Percentiles rank a stretch among this genome's conserved stretches.
Conservation (phyloP, 1,140 invertebrate genomes). For the Patella vulgata region DNA sequence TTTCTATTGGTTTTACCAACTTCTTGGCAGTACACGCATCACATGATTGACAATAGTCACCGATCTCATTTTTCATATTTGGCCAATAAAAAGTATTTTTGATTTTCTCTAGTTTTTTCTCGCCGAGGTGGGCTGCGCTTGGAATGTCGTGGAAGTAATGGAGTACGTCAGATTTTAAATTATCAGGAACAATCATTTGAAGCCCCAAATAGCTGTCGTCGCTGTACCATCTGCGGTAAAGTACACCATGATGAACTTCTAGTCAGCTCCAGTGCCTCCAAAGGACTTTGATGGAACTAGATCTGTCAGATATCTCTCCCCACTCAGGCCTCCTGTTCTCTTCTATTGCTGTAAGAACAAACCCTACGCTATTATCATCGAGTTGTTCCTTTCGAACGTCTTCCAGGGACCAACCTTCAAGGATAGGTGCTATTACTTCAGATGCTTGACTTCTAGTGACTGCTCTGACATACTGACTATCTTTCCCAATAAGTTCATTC, state of each 20-base stretch:
- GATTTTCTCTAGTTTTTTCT: constrained; percentile 26
- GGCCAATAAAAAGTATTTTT: constrained; percentile 24
- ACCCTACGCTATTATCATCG: constrained; percentile 10
- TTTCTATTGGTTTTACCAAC: neutral
- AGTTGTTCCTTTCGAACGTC: constrained; percentile 9
- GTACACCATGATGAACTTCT: constrained; percentile 20
- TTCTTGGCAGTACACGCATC: constrained; percentile 19
- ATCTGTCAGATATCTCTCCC: constrained; percentile 12
- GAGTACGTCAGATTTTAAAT: constrained; percentile 17
- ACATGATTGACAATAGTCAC: constrained; percentile 6
- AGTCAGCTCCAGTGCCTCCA: constrained; percentile 34
- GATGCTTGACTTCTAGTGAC: neutral
- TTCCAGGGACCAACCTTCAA: neutral
- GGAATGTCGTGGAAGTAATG: constrained; percentile 20
- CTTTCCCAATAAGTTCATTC: constrained; percentile 26
- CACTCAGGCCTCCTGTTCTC: constrained; percentile 9
- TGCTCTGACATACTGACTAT: constrained; percentile 10
- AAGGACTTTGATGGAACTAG: constrained; percentile 15
- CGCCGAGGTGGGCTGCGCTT: constrained; percentile 19
- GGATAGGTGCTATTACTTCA: neutral
- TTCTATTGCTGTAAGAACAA: constrained; percentile 3
- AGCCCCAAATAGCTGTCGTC: constrained; percentile 5
- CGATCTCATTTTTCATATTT: constrained; percentile 5
- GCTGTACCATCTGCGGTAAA: constrained; percentile 22
- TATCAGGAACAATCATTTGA: constrained; percentile 19